Conservation (phyloP, 2,888 invertebrate genomes). For the Polyommatus iphigenia region DNA sequence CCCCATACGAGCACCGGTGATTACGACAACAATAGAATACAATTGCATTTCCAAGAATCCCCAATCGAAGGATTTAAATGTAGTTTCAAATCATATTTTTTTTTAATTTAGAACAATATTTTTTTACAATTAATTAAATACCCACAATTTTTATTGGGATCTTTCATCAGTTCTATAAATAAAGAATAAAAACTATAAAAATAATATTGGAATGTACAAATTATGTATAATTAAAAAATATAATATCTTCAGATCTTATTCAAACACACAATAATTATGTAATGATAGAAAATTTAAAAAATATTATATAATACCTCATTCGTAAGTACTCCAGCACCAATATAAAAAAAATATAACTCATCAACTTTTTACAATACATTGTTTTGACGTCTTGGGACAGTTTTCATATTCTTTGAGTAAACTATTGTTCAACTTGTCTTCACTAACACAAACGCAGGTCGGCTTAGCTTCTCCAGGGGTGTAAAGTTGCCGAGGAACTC, state of each 20-base stretch:
- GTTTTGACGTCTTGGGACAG: slow-evolving; percentile 78
- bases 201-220: slow-evolving; percentile 1
- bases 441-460: slow-evolving; percentile 91
- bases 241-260: neutral
- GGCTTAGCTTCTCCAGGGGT: slow-evolving; percentile 83
- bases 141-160: too few species aligned
- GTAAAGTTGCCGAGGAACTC: slow-evolving; percentile 92
- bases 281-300: neutral
- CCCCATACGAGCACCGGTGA: too few species aligned
- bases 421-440: slow-evolving; percentile 66
- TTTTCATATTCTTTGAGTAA: slow-evolving; percentile 83
- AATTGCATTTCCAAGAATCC: too few species aligned
- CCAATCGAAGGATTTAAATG: neutral
- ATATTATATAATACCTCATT: neutral
- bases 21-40: too few species aligned
- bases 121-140: too few species aligned
- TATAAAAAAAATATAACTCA: slow-evolving; percentile 34
- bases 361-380: slow-evolving; percentile 70
- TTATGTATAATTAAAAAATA: neutral
- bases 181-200: neutral
- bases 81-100: neutral
- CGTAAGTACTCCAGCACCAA: neutral
- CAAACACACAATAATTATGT: neutral
- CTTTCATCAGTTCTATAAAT: too few species aligned
- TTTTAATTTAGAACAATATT: neutral